These are phyloP conservation scores for Nephrotoma guestfalica DNA, from an alignment of 2,888 invertebrate species.

Conservation along the genomic window DNA sequence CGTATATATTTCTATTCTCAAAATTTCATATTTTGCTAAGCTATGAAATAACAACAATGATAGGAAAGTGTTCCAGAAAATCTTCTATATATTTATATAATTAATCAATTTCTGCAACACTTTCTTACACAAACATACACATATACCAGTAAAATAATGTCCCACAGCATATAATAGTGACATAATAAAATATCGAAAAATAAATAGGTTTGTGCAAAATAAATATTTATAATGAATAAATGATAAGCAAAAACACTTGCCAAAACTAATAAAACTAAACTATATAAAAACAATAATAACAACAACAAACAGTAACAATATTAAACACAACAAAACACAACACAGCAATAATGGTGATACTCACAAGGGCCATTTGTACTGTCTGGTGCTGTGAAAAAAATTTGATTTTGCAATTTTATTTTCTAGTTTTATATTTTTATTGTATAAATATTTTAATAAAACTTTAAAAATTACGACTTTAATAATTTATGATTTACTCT, in stretches of 20 bases:
- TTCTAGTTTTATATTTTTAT: neutral
- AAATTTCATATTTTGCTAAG: neutral
- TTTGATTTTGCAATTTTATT: neutral
- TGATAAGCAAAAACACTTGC: neutral
- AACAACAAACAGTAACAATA: neutral
- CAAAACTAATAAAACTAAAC: neutral
- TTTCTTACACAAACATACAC: neutral
- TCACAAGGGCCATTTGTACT: conserved; percentile 79
- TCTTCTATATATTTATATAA: neutral
- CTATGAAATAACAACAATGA: neutral
- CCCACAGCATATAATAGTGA: neutral
- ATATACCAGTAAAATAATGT: neutral
- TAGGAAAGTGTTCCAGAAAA: neutral
- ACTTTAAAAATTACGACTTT: neutral
- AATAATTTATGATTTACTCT: neutral
- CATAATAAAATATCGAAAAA: neutral
- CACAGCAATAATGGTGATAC: conserved; percentile 36
- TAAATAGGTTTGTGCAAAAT: neutral
- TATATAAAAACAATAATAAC: neutral
- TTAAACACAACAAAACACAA: neutral
- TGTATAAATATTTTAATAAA: neutral
- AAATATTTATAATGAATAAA: neutral
- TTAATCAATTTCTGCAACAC: neutral
- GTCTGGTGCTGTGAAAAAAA: conserved; percentile 53
- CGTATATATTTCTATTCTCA: no score